Base-by-base conservation (phyloP, 2,888 invertebrate genomes). In the Protonemura montana region DNA sequence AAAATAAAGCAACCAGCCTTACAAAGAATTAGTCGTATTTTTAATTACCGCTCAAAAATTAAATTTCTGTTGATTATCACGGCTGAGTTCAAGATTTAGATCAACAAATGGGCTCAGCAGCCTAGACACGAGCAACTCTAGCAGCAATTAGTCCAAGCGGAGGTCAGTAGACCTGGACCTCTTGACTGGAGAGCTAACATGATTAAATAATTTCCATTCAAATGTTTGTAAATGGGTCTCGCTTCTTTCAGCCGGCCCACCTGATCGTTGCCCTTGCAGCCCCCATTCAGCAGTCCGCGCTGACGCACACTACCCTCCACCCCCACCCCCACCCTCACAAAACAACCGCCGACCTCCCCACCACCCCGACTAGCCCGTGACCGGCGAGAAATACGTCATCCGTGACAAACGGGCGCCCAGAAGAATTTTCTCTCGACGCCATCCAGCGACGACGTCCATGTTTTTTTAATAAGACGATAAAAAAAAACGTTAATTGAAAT, bases 401-500 rank as follows among this genome's bases (percentile, higher is more conserved):
- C 59, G 59, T 59, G 59, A 59, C 59, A 59, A 59, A 59, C 59
- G 59, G 2, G 7, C 13, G 59, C 59, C 59, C 59, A 10, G 21
- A 59, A 59, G 59, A 59, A 59, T 59, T 59, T 21, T 21, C 59
- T 13, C 59, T 59, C 13, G 13, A 59, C 59, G 59, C 59, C 21
- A n/a, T n/a, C n/a, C n/a, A n/a, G 59, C 59, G 10, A 21, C 59
- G 59, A 59, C 59, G 59, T 13, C 21, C 59, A 59, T 59, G 59
- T 59, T 59, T 59, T 59, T 59, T 59, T 59, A 59, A 59, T 59
- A 59, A 59, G 59, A 59, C 59, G 59, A 59, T 59, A 10, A 59
- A 59, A 59, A n/a, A 59, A 59, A 59, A 59, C 59, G 59, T 59
- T 59, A 59, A 59, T 59, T 59, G 59, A 59, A 59, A 59, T 59